Conservation (phyloP, 2,888 invertebrate species). For the Himalopsyche kuldschensis region DNA sequence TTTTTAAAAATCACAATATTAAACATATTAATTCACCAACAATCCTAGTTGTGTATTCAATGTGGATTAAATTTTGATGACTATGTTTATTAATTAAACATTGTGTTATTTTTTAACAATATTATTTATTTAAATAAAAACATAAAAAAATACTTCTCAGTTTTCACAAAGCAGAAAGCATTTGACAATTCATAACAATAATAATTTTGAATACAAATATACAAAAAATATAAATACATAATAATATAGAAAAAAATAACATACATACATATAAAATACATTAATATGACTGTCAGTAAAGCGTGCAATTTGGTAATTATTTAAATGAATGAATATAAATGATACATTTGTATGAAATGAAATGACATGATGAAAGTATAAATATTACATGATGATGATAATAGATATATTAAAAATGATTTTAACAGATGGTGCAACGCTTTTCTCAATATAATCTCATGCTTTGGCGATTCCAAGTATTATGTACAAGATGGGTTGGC, state of each 20-base stretch:
- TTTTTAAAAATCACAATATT: too few species aligned
- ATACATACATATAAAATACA: not conserved
- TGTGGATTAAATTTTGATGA: too few species aligned
- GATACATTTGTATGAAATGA: not conserved
- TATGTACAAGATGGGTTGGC: not conserved
- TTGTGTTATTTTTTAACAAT: not conserved
- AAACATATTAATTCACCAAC: too few species aligned
- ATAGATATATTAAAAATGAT: not conserved
- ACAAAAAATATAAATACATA: not conserved
- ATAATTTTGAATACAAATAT: not conserved
- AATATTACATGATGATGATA: not conserved
- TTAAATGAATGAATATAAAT: not conserved
- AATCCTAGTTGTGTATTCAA: too few species aligned
- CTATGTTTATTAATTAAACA: too few species aligned
- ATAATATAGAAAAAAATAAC: not conserved
- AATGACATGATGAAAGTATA: not conserved
- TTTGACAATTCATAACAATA: not conserved
- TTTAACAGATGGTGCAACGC: not conserved
- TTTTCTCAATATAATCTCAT: not conserved
- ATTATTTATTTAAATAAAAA: not conserved
- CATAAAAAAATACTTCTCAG: not conserved
- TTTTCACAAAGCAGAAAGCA: not conserved
- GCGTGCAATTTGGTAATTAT: not conserved
- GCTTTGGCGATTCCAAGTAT: not conserved
- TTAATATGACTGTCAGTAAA: not conserved